Evolutionary conservation across 2,797 vertebrate genomes (phyloP).

Genomic region (Phoeniculus purpureus): DNA sequence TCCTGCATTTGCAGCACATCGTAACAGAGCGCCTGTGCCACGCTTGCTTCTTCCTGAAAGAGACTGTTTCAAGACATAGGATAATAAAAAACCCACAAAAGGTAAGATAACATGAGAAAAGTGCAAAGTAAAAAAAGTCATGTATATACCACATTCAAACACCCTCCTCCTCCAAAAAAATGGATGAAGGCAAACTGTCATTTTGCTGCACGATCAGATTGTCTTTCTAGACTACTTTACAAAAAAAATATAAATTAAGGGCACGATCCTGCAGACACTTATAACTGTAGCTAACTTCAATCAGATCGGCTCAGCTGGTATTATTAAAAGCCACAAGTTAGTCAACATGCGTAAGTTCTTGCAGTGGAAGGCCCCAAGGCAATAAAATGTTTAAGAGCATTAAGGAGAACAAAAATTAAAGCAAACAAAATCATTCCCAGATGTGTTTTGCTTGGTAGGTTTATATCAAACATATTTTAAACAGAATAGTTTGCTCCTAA

Average conservation of each 20-base stretch:
- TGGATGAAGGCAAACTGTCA: conserved; percentile 66
- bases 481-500: conserved; percentile 70
- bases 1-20: conserved; percentile 45
- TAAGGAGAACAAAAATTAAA: conserved; percentile 74
- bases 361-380: conserved; percentile 62
- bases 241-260: conserved; percentile 70
- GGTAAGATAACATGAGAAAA: conserved; percentile 74
- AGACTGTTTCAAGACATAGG: conserved; percentile 55
- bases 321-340: conserved; percentile 57
- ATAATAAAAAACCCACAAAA: conserved; percentile 58
- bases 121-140: conserved; percentile 74
- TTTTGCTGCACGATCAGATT: conserved; percentile 72
- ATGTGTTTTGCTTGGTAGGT: conserved; percentile 64
- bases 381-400: conserved; percentile 67
- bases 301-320: conserved; percentile 14
- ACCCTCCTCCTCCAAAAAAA: conserved; percentile 22
- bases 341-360: conserved; percentile 50
- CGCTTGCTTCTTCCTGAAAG: conserved; percentile 54
- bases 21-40: conserved; percentile 56
- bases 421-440: conserved; percentile 69
- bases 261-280: conserved; percentile 49
- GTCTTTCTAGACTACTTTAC: conserved; percentile 72
- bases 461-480: conserved; percentile 73
- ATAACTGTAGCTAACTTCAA: conserved; percentile 12
- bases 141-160: conserved; percentile 51